Percentiles rank a stretch among this genome's conserved stretches.
Evolutionary conservation across 1,140 invertebrate species (phyloP).

Genomic region (Wasmannia auropunctata): DNA sequence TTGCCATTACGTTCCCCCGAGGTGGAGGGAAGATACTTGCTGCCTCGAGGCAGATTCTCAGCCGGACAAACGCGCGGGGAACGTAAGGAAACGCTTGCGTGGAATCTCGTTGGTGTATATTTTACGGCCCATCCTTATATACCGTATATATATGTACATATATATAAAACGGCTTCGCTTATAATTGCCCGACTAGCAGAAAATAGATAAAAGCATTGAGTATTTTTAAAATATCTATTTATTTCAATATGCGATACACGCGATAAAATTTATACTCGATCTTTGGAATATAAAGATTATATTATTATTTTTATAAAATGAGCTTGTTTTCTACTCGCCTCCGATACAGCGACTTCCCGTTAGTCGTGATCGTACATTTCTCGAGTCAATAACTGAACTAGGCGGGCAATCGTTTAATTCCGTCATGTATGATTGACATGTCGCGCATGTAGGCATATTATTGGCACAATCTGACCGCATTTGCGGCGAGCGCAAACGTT

Average conservation of each 20-base stretch:
- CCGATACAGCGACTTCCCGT: neutral
- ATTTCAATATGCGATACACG: neutral
- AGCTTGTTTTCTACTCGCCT: neutral
- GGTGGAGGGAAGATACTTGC: neutral
- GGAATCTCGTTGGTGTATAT: neutral
- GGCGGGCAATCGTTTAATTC: slow-evolving; percentile 29
- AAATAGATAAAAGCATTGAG: neutral
- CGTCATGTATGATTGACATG: slow-evolving; percentile 10
- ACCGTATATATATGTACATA: no score
- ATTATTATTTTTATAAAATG: neutral
- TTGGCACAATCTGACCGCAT: slow-evolving; percentile 34
- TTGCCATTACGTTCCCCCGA: slow-evolving; percentile 32
- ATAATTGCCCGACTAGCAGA: neutral
- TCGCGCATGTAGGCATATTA: slow-evolving; percentile 19
- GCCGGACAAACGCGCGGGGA: neutral
- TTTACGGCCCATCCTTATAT: neutral
- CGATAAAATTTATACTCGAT: neutral
- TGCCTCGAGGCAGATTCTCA: neutral
- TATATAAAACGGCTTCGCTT: neutral
- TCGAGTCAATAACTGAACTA: neutral
- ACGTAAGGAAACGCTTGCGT: neutral
- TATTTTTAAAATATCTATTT: slow-evolving; percentile 28
- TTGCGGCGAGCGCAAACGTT: slow-evolving; percentile 20
- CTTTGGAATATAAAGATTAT: neutral
- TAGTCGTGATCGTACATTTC: neutral